phyloP scores from a whole-genome alignment of 2,797 vertebrate species.

The Thaleichthys pacificus region DNA sequence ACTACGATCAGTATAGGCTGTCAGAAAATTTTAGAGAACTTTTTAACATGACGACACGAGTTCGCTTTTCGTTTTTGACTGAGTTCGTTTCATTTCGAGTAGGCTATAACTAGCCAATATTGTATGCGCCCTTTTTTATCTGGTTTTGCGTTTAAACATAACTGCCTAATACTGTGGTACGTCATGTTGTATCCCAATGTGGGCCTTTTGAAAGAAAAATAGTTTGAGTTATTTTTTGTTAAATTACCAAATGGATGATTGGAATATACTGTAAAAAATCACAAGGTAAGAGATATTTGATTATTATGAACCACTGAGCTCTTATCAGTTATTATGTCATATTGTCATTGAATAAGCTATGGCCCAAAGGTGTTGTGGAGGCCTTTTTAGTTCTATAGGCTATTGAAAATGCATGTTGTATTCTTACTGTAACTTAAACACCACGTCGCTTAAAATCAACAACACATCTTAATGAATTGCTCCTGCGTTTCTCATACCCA shows the following conservation, averaged over 20 bases:
- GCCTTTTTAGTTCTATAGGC: not conserved
- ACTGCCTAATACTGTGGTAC: not conserved
- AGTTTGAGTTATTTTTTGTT: not conserved
- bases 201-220: not conserved
- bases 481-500: constrained; percentile 21
- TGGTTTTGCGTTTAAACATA: not conserved
- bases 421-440: not conserved
- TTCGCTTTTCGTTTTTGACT: not conserved
- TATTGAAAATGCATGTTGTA: constrained; percentile 4
- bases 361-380: not conserved
- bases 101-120: not conserved
- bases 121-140: not conserved
- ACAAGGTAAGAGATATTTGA: constrained; percentile 32
- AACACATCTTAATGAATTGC: constrained; percentile 18
- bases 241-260: constrained; percentile 16
- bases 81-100: too few relatives aligned
- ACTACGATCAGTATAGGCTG: not conserved
- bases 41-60: not conserved
- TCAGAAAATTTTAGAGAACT: not conserved
- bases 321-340: not conserved
- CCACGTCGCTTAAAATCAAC: constrained; percentile 1
- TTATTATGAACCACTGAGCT: not conserved
- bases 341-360: not conserved
- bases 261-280: constrained; percentile 19
- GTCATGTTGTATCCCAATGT: not conserved